phyloP scores from a whole-genome alignment of 2,113 vertebrate genomes.

The Edolisoma coerulescens region DNA sequence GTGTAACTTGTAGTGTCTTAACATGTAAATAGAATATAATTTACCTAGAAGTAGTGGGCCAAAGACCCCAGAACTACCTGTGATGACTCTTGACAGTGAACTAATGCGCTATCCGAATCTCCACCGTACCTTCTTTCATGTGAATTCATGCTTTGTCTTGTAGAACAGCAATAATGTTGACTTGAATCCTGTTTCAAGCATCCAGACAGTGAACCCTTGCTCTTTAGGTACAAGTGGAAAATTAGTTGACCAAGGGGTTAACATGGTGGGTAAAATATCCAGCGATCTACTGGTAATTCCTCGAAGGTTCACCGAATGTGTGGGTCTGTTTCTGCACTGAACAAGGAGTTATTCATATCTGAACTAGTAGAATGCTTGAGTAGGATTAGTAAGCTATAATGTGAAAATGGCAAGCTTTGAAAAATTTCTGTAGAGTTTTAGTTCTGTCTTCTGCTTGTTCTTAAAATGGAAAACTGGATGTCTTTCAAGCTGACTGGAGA shows the following conservation, averaged over 20 bases:
- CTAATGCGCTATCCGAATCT: neutral
- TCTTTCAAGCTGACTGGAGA: neutral
- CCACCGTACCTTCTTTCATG: neutral
- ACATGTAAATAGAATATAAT: neutral
- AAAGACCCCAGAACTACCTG: neutral
- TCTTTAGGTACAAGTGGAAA: neutral
- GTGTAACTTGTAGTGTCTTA: neutral
- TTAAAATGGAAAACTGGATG: neutral
- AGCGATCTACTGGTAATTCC: neutral
- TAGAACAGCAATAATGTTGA: conserved; percentile 1
- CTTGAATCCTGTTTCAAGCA: neutral
- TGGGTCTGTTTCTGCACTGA: neutral
- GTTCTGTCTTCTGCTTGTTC: neutral
- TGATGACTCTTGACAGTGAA: neutral
- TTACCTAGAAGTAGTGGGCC: conserved; percentile 1
- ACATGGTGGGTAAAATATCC: neutral
- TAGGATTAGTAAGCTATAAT: neutral
- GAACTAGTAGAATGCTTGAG: neutral
- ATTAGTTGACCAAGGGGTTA: neutral
- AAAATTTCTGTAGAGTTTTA: neutral
- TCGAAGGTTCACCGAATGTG: neutral
- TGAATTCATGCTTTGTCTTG: neutral
- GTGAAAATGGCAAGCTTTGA: neutral
- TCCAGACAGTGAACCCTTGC: neutral
- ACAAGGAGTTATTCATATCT: neutral